These are phyloP conservation scores for Bombus consobrinus DNA, from an alignment of 1,140 invertebrate species.

Conservation along the genomic window DNA sequence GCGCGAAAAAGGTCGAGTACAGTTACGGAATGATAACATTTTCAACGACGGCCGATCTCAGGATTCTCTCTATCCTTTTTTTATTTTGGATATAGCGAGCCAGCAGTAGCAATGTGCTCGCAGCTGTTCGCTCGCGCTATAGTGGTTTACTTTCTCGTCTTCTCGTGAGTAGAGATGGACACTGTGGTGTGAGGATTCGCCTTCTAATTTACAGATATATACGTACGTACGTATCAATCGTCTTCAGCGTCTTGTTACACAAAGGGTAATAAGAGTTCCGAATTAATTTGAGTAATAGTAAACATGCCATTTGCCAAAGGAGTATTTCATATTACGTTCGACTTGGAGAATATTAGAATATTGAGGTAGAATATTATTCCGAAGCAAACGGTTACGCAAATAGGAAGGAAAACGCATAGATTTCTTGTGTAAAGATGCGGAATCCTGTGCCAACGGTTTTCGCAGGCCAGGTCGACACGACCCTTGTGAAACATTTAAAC, in stretches of 20 bases:
- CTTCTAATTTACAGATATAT: background rate
- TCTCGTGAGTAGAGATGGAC: background rate
- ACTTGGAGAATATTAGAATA: background rate
- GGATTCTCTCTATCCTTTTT: background rate
- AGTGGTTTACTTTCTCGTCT: background rate
- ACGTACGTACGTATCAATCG: background rate
- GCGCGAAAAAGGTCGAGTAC: slow-evolving; percentile 48
- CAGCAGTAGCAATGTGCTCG: background rate
- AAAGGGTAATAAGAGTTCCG: background rate
- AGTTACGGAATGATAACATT: slow-evolving; percentile 68
- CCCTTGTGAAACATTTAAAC: slow-evolving; percentile 30
- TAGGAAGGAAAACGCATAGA: background rate
- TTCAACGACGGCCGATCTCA: background rate
- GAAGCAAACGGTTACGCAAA: slow-evolving; percentile 35
- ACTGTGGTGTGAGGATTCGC: too few species aligned
- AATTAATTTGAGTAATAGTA: background rate
- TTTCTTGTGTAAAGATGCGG: background rate
- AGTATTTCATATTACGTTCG: background rate
- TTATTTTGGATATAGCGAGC: background rate
- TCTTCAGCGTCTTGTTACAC: background rate
- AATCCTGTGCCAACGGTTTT: background rate
- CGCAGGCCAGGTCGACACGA: background rate
- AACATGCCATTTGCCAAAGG: background rate
- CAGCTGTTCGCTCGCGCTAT: background rate
- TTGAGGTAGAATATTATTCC: background rate